Conservation (phyloP, 2,113 vertebrate genomes). For the Scomber scombrus region DNA sequence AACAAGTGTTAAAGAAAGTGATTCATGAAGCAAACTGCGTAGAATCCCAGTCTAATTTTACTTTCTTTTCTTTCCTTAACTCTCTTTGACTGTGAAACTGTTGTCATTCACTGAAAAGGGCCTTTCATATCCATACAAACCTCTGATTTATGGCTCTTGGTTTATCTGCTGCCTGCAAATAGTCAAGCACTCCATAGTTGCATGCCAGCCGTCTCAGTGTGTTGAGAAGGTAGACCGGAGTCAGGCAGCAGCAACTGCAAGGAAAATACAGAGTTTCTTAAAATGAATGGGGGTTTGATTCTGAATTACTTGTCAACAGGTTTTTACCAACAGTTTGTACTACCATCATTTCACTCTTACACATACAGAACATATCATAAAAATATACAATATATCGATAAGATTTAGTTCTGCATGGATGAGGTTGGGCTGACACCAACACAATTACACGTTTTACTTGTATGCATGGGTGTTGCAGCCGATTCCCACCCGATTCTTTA, state of each 20-base stretch:
- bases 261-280: background rate
- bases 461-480: too few relatives aligned
- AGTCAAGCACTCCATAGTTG: slow-evolving; percentile 36
- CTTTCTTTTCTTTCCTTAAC: slow-evolving; percentile 27
- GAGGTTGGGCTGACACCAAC: too few relatives aligned
- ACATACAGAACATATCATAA: too few relatives aligned
- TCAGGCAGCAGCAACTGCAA: slow-evolving; percentile 18
- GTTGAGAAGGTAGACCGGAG: slow-evolving; percentile 30
- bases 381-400: too few relatives aligned
- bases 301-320: background rate
- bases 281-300: slow-evolving; percentile 5
- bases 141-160: slow-evolving; percentile 70
- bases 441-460: too few relatives aligned
- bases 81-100: slow-evolving; percentile 44
- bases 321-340: background rate
- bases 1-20: slow-evolving; percentile 1
- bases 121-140: slow-evolving; percentile 65
- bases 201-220: slow-evolving; percentile 9
- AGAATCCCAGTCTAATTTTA: slow-evolving; percentile 56
- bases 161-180: slow-evolving; percentile 74
- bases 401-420: too few relatives aligned
- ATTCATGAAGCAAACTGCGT: slow-evolving; percentile 28
- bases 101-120: slow-evolving; percentile 62
- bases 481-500: too few relatives aligned
- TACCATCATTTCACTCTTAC: background rate